A percentile compares a stretch with the other conserved stretches of the same genome.
These are phyloP conservation scores for Scaptomyza hsui DNA, from an alignment of 1,140 invertebrate species.

Conservation along the genomic window DNA sequence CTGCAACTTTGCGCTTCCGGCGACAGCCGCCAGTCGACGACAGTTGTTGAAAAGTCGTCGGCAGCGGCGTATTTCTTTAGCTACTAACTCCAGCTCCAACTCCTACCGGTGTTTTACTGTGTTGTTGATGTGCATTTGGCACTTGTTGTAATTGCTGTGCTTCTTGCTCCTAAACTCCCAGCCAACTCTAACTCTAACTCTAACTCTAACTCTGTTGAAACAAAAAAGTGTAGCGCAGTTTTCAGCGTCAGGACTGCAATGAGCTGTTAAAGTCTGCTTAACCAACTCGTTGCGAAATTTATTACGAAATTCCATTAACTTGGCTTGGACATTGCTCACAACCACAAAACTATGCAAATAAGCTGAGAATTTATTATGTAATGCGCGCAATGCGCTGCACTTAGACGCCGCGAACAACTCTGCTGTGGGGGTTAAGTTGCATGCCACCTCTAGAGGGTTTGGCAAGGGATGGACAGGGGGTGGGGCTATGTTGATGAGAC, in stretches of 20 bases:
- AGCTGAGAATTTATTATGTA: constrained; percentile 79
- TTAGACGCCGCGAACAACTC: constrained; percentile 28
- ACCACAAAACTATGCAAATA: constrained; percentile 80
- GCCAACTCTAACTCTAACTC: constrained; percentile 15
- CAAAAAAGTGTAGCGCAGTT: constrained; percentile 39
- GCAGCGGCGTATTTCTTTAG: constrained; percentile 46
- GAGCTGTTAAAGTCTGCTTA: constrained; percentile 68
- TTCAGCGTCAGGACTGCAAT: constrained; percentile 42
- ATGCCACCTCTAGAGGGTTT: background rate
- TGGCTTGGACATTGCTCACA: constrained; percentile 69
- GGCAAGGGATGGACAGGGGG: background rate
- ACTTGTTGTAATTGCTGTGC: constrained; percentile 76
- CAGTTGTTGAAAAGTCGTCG: constrained; percentile 77
- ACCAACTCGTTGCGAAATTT: constrained; percentile 71
- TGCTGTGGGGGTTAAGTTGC: background rate
- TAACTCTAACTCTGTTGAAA: constrained; percentile 16
- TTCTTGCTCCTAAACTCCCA: background rate
- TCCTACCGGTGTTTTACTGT: constrained; percentile 18
- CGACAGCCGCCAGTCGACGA: constrained; percentile 78
- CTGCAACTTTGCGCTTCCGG: constrained; percentile 76
- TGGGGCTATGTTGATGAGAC: constrained; percentile 55
- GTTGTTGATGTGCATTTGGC: constrained; percentile 81
- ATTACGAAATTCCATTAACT: constrained; percentile 81
- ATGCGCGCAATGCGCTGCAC: constrained; percentile 59
- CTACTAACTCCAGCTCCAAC: background rate